Evolutionary conservation across 2,113 vertebrate genomes (phyloP), one percentile per base, ranked within the genome.

Genomic region (Sciurus niger): DNA sequence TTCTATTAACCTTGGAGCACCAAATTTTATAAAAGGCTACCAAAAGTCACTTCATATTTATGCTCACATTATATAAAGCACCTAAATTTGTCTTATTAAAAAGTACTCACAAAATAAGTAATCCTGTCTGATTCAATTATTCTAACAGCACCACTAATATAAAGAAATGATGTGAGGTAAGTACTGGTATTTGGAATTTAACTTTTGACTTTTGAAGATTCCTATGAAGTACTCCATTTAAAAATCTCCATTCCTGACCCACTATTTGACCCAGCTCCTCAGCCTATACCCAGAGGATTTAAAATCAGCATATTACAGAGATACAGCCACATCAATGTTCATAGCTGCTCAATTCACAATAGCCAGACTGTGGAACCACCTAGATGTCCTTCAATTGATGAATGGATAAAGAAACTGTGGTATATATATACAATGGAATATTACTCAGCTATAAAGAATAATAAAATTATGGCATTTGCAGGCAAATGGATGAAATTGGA

Each of bases 21-120:
- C 22, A 78, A 70, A 95, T 73, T 70, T 91, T 95, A 84, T 55
- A 82, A 74, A 93, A 89, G 13, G 5, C 34, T 96, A 89, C 9
- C 87, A 58, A 80, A 86, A 70, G 40, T 55, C 51, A 90, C 22
- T 90, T 77, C 46, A 13, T 72, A 76, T 97, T 94, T 95, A 55
- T 37, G n/a, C 72, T 67, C 32, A 53, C 46, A 92, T 74, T 82
- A 20, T 74, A 85, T 74, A 92, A 89, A 84, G 67, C 20, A 88
- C 4, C 22, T 89, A 70, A 88, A 55, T 8, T 20, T 89, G 67
- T 72, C 58, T 80, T 70, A 91, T 90, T 85, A 85, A 94, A 95
- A 84, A 84, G 93, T 17, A 93, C 28, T 43, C 37, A 96, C n/a
- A 94, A 94, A 95, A 95, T 53, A 95, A 73, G 24, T 67, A 83